These are phyloP conservation scores for Lophotriccus pileatus DNA, from an alignment of 2,797 vertebrate species.

Conservation along the genomic window DNA sequence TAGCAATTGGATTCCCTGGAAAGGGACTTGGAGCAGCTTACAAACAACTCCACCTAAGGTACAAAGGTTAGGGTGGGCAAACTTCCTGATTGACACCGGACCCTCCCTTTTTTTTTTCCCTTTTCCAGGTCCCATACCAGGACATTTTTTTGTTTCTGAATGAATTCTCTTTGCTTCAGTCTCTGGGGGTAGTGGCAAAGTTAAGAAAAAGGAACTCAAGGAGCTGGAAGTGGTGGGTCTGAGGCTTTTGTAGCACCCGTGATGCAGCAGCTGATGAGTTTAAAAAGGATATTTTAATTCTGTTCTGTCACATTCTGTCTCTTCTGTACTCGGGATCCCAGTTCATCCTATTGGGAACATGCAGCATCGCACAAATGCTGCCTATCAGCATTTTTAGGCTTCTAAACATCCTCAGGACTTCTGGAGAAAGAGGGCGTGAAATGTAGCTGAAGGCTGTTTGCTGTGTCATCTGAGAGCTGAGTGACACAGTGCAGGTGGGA, in stretches of 20 bases:
- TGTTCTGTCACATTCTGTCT: not conserved
- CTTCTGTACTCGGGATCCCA: not conserved
- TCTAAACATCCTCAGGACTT: not conserved
- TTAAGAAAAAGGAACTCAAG: not conserved
- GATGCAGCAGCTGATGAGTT: not conserved
- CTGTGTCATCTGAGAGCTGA: not conserved
- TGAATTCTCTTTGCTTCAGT: not conserved
- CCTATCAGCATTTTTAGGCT: not conserved
- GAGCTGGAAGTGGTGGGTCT: not conserved
- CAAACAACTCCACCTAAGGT: slow-evolving; percentile 54
- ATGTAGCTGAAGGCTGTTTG: not conserved
- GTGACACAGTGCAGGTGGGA: not conserved
- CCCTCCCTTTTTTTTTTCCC: not conserved
- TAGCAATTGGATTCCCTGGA: not conserved
- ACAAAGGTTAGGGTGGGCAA: slow-evolving; percentile 54
- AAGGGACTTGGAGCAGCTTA: slow-evolving; percentile 11
- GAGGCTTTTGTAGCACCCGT: not conserved
- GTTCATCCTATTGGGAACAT: not conserved
- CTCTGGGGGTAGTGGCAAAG: not conserved
- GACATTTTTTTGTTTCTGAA: not conserved
- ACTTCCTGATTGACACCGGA: not conserved
- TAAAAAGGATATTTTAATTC: not conserved
- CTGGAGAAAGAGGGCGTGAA: slow-evolving; percentile 5
- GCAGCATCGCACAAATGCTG: not conserved
- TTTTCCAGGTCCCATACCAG: not conserved